phyloP scores from a whole-genome alignment of 2,113 vertebrate genomes.

The Laticauda laticaudata region DNA sequence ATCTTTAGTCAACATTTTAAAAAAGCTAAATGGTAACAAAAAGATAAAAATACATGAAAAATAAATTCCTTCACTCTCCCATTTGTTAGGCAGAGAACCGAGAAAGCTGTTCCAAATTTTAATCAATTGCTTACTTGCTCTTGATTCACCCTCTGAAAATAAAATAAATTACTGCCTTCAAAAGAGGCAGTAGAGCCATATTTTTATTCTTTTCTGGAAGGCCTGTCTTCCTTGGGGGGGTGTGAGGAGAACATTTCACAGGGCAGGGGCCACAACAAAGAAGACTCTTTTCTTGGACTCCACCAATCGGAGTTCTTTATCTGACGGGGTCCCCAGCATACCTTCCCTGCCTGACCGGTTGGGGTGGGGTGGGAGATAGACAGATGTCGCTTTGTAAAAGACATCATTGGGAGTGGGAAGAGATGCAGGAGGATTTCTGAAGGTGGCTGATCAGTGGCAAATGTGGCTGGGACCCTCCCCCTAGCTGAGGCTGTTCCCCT shows the following conservation, averaged over 20 bases:
- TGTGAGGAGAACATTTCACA: neutral
- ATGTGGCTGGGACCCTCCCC: neutral
- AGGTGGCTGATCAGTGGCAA: neutral
- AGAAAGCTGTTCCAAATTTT: neutral
- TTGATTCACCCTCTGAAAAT: neutral
- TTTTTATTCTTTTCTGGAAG: neutral
- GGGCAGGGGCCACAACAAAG: neutral
- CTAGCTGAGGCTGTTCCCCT: neutral
- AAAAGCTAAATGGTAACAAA: neutral
- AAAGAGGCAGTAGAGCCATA: neutral
- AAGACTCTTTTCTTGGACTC: neutral
- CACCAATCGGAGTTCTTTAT: rapidly evolving
- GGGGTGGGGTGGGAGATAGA: neutral
- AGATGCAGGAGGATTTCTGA: neutral
- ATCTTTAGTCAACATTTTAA: neutral
- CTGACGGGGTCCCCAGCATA: neutral
- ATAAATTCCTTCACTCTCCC: neutral
- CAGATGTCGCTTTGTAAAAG: neutral
- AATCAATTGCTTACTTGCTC: neutral
- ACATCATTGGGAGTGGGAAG: neutral
- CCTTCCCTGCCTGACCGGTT: neutral
- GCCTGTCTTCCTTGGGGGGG: neutral
- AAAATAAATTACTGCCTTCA: neutral
- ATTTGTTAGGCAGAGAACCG: neutral
- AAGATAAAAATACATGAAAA: neutral